Conservation (phyloP, 2,113 vertebrate species). For the Cricetomys ansorgei region DNA sequence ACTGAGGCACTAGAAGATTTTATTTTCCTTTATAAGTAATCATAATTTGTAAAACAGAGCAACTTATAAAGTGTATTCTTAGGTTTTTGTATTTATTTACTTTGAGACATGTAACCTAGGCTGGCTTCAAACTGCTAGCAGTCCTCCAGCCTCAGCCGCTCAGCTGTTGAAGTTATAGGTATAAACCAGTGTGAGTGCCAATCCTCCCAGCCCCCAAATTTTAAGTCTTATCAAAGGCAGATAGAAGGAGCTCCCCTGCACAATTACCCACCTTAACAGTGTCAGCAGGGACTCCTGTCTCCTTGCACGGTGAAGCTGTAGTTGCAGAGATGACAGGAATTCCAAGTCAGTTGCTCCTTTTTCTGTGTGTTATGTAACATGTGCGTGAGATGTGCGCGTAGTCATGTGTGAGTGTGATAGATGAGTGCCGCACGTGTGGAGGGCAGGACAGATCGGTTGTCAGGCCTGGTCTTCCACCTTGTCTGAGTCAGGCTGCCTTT, state of each 20-base stretch:
- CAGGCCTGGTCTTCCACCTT: neutral
- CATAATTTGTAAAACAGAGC: neutral
- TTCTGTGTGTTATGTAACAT: neutral
- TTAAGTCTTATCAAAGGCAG: neutral
- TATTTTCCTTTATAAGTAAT: neutral
- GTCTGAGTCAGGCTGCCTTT: neutral
- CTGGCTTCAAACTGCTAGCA: neutral
- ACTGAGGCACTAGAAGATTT: neutral
- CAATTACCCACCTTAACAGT: neutral
- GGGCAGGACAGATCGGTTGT: neutral
- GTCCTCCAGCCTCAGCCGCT: neutral
- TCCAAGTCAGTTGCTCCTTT: neutral
- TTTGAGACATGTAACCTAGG: neutral
- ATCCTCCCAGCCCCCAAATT: neutral
- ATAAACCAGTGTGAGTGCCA: neutral
- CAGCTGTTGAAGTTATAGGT: neutral
- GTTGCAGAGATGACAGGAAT: neutral
- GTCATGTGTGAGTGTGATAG: neutral
- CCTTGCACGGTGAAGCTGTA: neutral
- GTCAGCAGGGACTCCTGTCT: neutral
- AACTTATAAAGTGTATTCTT: constrained; percentile 2
- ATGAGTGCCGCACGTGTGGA: neutral
- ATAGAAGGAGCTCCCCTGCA: neutral
- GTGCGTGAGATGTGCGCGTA: neutral
- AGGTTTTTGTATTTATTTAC: neutral